Conservation (phyloP, 2,888 invertebrate species). For the Hemicrepidius hirtus region DNA sequence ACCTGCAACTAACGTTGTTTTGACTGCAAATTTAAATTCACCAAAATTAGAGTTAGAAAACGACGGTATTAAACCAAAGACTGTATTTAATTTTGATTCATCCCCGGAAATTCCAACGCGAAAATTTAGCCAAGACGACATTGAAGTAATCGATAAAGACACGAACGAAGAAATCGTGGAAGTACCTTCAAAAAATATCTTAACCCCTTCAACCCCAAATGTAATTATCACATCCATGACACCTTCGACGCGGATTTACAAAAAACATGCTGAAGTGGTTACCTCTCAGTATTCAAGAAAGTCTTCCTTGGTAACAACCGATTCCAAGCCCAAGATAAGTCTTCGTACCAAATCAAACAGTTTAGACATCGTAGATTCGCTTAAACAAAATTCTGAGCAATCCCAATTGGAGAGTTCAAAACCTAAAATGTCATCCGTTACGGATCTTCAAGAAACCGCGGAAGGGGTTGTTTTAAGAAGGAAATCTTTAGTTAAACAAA, state of each 20-base stretch:
- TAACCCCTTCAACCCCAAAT: conserved; percentile 53
- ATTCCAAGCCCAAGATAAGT: conserved; percentile 69
- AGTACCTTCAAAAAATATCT: conserved; percentile 53
- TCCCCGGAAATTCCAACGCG: conserved; percentile 65
- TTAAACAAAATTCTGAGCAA: conserved; percentile 58
- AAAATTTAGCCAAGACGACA: conserved; percentile 72
- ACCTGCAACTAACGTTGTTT: conserved; percentile 78
- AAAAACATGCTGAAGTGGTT: conserved; percentile 53
- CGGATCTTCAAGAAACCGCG: conserved; percentile 62
- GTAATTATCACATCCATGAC: conserved; percentile 58
- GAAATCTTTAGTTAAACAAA: conserved; percentile 73
- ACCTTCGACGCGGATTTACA: conserved; percentile 49
- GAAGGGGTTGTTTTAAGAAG: conserved; percentile 76
- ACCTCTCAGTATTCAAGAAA: conserved; percentile 47
- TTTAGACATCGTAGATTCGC: conserved; percentile 74
- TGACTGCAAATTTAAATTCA: conserved; percentile 77
- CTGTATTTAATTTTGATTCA: conserved; percentile 60
- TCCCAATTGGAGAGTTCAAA: conserved; percentile 60
- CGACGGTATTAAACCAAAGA: conserved; percentile 59
- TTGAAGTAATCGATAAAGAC: conserved; percentile 71
- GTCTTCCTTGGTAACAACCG: conserved; percentile 55
- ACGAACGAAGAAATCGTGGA: conserved; percentile 60
- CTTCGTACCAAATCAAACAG: conserved; percentile 76
- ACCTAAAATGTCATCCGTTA: conserved; percentile 73
- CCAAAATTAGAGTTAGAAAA: conserved; percentile 61